Evolutionary conservation across 1,140 invertebrate species (phyloP).

Genomic region (Magallana gigas): DNA sequence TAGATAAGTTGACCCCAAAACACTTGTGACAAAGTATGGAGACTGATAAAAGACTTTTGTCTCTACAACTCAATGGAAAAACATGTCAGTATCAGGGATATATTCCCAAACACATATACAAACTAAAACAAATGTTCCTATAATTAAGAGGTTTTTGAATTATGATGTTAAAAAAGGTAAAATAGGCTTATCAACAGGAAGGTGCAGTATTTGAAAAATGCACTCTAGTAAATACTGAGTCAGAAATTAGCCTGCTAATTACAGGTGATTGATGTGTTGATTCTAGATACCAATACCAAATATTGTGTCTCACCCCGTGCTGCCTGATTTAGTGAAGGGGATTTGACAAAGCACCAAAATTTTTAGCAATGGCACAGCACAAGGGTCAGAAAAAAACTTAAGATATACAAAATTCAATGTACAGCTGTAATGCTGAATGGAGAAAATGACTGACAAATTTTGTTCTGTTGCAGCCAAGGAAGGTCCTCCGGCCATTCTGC

Average conservation of each 20-base stretch:
- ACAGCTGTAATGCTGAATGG: too few relatives aligned
- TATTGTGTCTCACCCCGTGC: neutral
- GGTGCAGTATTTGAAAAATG: slow-evolving; percentile 9
- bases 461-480: slow-evolving; percentile 64
- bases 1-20: neutral
- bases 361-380: neutral
- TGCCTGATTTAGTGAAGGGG: too few relatives aligned
- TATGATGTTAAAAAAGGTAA: neutral
- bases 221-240: neutral
- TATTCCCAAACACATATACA: neutral
- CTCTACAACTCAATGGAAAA: neutral
- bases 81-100: neutral
- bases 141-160: neutral
- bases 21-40: neutral
- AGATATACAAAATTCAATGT: too few relatives aligned
- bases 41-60: slow-evolving; percentile 5
- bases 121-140: neutral
- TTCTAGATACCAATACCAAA: neutral
- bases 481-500: slow-evolving; percentile 57
- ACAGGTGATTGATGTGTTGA: neutral
- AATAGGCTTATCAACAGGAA: neutral
- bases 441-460: neutral
- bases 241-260: neutral
- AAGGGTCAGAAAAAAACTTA: too few relatives aligned
- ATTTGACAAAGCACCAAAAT: too few relatives aligned